Conservation (phyloP, 2,113 vertebrate genomes). For the Campylorhamphus procurvoides region DNA sequence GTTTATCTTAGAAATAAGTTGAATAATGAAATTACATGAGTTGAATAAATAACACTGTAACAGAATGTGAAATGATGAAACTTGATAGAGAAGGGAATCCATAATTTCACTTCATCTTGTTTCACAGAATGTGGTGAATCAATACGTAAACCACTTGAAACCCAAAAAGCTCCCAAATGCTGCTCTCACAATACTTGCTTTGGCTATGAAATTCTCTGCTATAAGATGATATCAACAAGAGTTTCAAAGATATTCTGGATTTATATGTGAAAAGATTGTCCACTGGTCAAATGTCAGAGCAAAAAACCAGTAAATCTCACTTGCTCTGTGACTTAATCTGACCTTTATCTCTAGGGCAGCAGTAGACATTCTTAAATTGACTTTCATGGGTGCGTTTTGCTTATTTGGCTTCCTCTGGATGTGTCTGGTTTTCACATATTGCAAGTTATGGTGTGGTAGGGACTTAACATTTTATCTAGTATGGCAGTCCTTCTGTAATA, state of each 20-base stretch:
- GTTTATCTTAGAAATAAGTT: not conserved
- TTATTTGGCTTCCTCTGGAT: not conserved
- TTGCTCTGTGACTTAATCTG: not conserved
- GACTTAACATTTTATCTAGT: not conserved
- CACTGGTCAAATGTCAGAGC: not conserved
- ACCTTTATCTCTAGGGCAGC: not conserved
- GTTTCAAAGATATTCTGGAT: not conserved
- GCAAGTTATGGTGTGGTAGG: not conserved
- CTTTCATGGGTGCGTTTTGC: not conserved
- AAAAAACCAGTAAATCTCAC: not conserved
- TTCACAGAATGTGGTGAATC: not conserved
- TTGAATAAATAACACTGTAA: not conserved
- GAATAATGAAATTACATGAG: not conserved
- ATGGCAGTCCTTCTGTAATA: not conserved
- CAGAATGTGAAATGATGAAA: not conserved
- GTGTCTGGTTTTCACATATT: not conserved
- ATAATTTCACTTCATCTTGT: not conserved
- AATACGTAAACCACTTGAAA: not conserved
- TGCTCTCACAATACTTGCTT: accelerated
- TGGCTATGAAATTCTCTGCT: not conserved
- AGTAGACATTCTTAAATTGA: not conserved
- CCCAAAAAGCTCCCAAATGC: not conserved
- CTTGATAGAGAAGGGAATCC: not conserved
- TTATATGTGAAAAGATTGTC: not conserved
- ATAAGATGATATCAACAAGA: not conserved